These are phyloP conservation scores for Chirona hameri DNA, from an alignment of 2,888 invertebrate species.

Conservation along the genomic window DNA sequence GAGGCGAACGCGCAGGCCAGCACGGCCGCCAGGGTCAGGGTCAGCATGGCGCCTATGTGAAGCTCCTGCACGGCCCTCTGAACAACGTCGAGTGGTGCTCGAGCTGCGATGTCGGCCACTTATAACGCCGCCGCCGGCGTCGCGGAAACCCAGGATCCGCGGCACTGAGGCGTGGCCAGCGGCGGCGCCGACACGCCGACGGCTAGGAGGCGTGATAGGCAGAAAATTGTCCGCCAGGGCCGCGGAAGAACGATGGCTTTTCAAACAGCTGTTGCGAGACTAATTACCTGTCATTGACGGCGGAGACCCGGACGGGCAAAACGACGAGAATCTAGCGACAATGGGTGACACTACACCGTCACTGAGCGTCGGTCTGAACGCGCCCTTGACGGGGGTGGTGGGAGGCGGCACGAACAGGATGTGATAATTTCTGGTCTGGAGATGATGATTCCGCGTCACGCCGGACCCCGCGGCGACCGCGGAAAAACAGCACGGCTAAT, in stretches of 20 bases:
- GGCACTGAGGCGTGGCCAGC: background rate
- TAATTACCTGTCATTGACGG: background rate
- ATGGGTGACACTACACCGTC: background rate
- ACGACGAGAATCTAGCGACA: background rate
- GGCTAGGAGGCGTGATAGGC: no score
- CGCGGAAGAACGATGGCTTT: background rate
- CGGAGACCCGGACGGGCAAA: background rate
- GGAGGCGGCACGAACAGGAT: conserved; percentile 7
- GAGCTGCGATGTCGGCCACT: background rate
- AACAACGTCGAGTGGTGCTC: background rate
- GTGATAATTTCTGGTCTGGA: background rate
- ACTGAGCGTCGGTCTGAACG: background rate
- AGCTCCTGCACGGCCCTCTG: background rate
- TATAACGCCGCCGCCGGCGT: background rate
- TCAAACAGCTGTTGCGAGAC: background rate
- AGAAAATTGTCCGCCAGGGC: background rate
- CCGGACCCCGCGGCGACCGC: background rate
- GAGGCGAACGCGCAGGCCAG: background rate
- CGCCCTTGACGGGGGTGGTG: background rate
- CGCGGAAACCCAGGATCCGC: background rate
- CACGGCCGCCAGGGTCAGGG: background rate
- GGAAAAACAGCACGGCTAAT: no score
- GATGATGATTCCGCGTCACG: background rate
- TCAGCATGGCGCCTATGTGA: background rate
- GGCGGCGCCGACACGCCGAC: background rate